Percentiles rank a stretch among this genome's conserved stretches.
Conservation (phyloP, 2,797 vertebrate species). For the Gymnothorax javanicus region DNA sequence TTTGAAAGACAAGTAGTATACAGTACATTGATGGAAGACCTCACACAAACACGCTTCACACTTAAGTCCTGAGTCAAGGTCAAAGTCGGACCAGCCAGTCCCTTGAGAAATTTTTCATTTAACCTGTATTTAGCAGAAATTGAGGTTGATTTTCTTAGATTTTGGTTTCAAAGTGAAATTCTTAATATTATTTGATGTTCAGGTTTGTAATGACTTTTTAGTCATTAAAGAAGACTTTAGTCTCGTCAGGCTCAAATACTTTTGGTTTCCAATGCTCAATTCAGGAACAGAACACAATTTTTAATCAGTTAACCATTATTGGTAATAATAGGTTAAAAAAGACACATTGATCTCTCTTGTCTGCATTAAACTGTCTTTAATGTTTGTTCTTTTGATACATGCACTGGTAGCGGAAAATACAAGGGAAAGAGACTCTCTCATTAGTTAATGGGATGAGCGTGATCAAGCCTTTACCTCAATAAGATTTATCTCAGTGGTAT, state of each 20-base stretch:
- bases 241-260: neutral
- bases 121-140: neutral
- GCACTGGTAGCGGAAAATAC: neutral
- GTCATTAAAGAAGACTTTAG: neutral
- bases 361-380: neutral
- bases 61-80: neutral
- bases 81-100: too few relatives aligned
- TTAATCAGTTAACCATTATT: neutral
- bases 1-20: neutral
- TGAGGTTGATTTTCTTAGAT: neutral
- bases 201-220: neutral
- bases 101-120: neutral
- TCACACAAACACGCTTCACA: neutral
- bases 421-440: neutral
- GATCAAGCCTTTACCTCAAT: neutral
- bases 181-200: neutral
- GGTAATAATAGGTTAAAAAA: neutral
- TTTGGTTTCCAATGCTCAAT: neutral
- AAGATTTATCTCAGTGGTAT: constrained; percentile 13
- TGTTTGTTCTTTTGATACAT: neutral
- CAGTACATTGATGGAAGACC: neutral
- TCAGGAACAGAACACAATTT: neutral
- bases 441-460: neutral
- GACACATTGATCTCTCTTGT: neutral
- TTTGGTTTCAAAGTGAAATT: neutral